A percentile compares a stretch with the other conserved stretches of the same genome.
phyloP scores from a whole-genome alignment of 2,888 invertebrate genomes.

The Patella depressa region DNA sequence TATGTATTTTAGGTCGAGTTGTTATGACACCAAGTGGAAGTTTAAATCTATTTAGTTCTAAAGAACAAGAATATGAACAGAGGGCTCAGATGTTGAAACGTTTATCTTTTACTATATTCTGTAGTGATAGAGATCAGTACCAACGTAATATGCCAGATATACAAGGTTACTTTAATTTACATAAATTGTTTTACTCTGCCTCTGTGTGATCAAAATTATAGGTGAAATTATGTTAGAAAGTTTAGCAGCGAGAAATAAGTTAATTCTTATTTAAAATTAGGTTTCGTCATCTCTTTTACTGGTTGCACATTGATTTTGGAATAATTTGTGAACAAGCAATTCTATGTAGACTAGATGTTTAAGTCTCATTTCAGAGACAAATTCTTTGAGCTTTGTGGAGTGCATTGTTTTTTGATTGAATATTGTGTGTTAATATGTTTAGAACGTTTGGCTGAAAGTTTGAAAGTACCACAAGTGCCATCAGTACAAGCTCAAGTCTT shows the following conservation, averaged over 20 bases:
- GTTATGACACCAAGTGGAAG: constrained; percentile 84
- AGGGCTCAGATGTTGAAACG: constrained; percentile 85
- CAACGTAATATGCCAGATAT: constrained; percentile 90
- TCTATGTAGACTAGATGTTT: too few species aligned
- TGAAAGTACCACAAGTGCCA: constrained; percentile 82
- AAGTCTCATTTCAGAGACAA: too few species aligned
- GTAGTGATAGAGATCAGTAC: constrained; percentile 89
- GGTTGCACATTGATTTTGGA: too few species aligned
- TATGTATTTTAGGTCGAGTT: constrained; percentile 77
- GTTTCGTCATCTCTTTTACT: too few species aligned
- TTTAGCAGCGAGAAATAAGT: too few species aligned
- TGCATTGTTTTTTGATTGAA: background rate
- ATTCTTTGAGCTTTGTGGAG: background rate
- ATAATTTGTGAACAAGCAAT: too few species aligned
- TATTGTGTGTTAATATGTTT: constrained; percentile 38
- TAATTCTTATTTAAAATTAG: too few species aligned
- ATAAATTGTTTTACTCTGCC: too few species aligned
- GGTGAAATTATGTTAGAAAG: too few species aligned
- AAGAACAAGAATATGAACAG: constrained; percentile 88
- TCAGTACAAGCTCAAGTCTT: constrained; percentile 88
- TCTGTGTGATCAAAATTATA: too few species aligned
- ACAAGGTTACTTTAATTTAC: constrained; percentile 77
- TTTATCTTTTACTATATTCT: constrained; percentile 86
- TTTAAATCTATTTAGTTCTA: constrained; percentile 84
- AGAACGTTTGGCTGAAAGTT: constrained; percentile 89